These are phyloP conservation scores for Lethocerus indicus DNA, from an alignment of 1,140 invertebrate species.

Conservation along the genomic window DNA sequence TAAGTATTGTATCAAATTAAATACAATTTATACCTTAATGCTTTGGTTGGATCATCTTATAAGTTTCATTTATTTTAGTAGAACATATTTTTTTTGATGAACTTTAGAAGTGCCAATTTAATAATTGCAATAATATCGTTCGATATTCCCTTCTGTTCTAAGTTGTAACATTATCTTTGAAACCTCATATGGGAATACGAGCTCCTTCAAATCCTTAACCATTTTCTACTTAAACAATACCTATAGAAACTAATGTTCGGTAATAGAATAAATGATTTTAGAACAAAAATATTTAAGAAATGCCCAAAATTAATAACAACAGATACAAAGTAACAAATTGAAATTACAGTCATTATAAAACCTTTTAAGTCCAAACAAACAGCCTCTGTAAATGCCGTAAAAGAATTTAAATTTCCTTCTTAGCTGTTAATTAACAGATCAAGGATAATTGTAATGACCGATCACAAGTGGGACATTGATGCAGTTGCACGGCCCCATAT, in stretches of 20 bases:
- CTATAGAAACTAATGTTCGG: constrained; percentile 27
- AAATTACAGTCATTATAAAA: constrained; percentile 16
- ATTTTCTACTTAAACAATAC: constrained; percentile 32
- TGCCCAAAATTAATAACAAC: background rate
- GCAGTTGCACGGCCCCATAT: constrained; percentile 98
- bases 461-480: constrained; percentile 95
- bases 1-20: constrained; percentile 25
- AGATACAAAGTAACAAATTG: background rate
- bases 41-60: constrained; percentile 5
- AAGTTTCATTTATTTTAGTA: constrained; percentile 16
- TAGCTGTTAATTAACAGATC: constrained; percentile 59
- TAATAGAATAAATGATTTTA: no score
- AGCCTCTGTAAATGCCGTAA: constrained; percentile 73
- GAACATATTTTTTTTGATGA: background rate
- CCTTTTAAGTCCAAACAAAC: constrained; percentile 74
- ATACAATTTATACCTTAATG: constrained; percentile 20
- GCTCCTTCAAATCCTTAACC: constrained; percentile 45
- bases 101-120: background rate
- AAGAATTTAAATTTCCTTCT: constrained; percentile 69
- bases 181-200: constrained; percentile 44
- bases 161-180: constrained; percentile 53
- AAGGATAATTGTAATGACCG: constrained; percentile 90
- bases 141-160: constrained; percentile 71
- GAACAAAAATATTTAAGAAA: background rate
- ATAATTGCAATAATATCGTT: constrained; percentile 62